Percentiles rank a stretch among this genome's conserved stretches.
phyloP scores from a whole-genome alignment of 2,113 vertebrate genomes.

The Notothenia rossii region DNA sequence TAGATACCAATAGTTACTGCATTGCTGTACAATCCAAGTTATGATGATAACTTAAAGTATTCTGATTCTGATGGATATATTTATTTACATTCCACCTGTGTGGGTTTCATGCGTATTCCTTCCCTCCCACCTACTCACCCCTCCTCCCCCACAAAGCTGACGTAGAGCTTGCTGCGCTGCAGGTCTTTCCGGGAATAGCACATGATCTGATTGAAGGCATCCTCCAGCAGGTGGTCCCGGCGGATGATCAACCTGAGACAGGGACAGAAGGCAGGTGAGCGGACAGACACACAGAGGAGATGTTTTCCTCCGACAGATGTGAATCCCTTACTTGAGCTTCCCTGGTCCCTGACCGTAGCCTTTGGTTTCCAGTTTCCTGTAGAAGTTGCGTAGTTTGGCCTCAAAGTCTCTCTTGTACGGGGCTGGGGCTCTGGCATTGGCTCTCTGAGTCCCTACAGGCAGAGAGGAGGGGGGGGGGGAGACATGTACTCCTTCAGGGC shows the following conservation, averaged over 20 bases:
- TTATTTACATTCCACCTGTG: too few relatives aligned
- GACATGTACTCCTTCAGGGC: too few relatives aligned
- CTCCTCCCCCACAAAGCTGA: constrained; percentile 94
- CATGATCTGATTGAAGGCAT: constrained; percentile 97
- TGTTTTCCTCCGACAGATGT: background rate
- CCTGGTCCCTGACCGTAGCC: constrained; percentile 95
- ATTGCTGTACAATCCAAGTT: too few relatives aligned
- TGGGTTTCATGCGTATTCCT: too few relatives aligned
- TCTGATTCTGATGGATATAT: too few relatives aligned
- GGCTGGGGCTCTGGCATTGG: constrained; percentile 92
- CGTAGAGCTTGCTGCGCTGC: constrained; percentile 94
- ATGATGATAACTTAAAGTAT: too few relatives aligned
- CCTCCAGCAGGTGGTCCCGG: constrained; percentile 93
- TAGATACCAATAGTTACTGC: background rate
- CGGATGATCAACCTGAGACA: constrained; percentile 90
- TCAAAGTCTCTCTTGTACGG: constrained; percentile 96
- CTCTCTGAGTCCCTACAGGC: constrained; percentile 90
- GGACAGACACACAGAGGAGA: background rate
- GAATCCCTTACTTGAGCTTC: constrained; percentile 89
- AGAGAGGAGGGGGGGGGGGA: background rate
- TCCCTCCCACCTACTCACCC: constrained; percentile 80
- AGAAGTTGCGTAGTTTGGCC: constrained; percentile 95
- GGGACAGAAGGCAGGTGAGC: background rate
- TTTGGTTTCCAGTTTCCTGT: constrained; percentile 94
- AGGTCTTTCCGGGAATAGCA: constrained; percentile 94